Conservation (phyloP, 2,888 invertebrate genomes). For the Andrena minutula region DNA sequence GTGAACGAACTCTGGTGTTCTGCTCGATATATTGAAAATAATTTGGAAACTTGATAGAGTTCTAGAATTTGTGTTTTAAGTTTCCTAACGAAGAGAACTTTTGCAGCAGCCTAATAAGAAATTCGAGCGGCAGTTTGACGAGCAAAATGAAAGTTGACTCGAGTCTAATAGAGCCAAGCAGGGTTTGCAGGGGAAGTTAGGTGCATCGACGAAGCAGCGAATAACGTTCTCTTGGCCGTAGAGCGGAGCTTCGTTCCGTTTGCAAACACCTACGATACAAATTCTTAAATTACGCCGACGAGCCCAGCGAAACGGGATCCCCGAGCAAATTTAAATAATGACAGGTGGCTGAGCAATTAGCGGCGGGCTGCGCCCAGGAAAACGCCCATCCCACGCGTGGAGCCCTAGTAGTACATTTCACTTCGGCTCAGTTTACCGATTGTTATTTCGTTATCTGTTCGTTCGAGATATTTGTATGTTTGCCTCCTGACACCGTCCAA, state of each 20-base stretch:
- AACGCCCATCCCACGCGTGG: slow-evolving; percentile 63
- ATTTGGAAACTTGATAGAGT: too few species aligned
- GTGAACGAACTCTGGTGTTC: too few species aligned
- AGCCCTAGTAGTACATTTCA: slow-evolving; percentile 29
- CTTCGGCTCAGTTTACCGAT: slow-evolving; percentile 47
- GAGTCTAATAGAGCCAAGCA: neutral
- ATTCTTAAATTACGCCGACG: slow-evolving; percentile 57
- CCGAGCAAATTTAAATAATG: slow-evolving; percentile 58
- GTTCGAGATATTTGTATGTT: slow-evolving; percentile 2
- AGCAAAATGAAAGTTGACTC: neutral
- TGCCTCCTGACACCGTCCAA: slow-evolving; percentile 13
- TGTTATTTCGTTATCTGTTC: slow-evolving; percentile 49
- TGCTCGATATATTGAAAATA: too few species aligned
- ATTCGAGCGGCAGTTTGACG: neutral
- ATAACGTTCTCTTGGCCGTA: neutral
- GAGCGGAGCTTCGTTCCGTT: slow-evolving; percentile 21
- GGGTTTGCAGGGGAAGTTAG: neutral
- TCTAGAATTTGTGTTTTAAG: too few species aligned
- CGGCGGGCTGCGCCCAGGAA: slow-evolving; percentile 70
- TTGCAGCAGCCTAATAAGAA: too few species aligned
- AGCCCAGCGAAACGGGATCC: slow-evolving; percentile 52
- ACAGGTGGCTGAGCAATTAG: slow-evolving; percentile 71
- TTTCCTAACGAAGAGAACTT: too few species aligned
- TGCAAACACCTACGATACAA: slow-evolving; percentile 13
- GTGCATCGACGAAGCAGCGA: neutral